These are phyloP conservation scores for Medauroidea extradentata DNA, from an alignment of 1,140 invertebrate genomes.

Conservation along the genomic window DNA sequence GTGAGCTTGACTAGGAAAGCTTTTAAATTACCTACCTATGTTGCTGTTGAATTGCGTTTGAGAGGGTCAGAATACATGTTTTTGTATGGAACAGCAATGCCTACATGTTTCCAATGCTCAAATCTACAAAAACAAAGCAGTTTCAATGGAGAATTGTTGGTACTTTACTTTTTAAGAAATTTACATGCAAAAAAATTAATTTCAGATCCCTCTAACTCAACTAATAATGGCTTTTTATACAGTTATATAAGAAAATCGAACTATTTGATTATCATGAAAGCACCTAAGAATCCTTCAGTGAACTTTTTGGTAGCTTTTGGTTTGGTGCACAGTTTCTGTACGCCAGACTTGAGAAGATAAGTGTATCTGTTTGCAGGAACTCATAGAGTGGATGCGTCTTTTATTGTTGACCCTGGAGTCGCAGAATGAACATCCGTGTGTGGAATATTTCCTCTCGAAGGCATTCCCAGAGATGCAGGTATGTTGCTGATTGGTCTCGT, in stretches of 20 bases:
- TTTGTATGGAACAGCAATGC: too few relatives aligned
- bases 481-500: neutral
- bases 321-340: too few relatives aligned
- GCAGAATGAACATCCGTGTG: constrained; percentile 55
- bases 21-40: too few relatives aligned
- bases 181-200: neutral
- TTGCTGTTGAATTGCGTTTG: too few relatives aligned
- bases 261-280: too few relatives aligned
- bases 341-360: too few relatives aligned
- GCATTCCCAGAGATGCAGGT: constrained; percentile 49
- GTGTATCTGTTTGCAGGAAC: constrained; percentile 37
- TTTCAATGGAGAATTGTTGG: neutral
- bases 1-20: too few relatives aligned
- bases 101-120: too few relatives aligned
- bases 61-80: too few relatives aligned
- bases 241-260: too few relatives aligned
- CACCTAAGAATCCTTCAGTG: too few relatives aligned
- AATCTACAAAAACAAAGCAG: neutral
- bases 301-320: too few relatives aligned
- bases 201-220: neutral
- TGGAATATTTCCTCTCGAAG: constrained; percentile 58
- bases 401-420: constrained; percentile 51
- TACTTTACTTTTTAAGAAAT: neutral
- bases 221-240: neutral
- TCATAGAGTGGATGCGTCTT: constrained; percentile 50